Evolutionary conservation across 2,888 invertebrate genomes (phyloP).

Genomic region (Mythimna albipuncta): DNA sequence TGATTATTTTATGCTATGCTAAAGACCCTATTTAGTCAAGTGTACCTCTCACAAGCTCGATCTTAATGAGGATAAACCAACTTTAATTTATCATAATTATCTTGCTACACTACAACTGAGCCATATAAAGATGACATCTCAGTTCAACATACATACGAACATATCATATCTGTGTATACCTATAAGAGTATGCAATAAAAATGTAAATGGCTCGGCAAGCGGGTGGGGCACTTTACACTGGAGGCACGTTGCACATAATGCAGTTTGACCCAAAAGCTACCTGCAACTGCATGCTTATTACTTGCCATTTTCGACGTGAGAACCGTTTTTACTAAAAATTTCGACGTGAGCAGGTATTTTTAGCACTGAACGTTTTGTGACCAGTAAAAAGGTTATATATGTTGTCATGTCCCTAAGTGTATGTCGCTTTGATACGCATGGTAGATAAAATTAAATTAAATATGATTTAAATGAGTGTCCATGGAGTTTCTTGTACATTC

Average conservation of each 20-base stretch:
- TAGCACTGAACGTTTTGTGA: conserved; percentile 27
- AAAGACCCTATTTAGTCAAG: neutral
- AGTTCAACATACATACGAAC: conserved; percentile 20
- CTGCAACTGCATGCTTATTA: conserved; percentile 60
- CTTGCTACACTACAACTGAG: conserved; percentile 2
- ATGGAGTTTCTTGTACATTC: too few relatives aligned
- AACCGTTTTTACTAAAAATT: conserved; percentile 48
- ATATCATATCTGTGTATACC: conserved; percentile 3
- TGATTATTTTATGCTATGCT: too few relatives aligned
- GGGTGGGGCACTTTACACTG: conserved; percentile 67
- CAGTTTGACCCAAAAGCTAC: conserved; percentile 59
- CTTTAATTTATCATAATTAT: neutral
- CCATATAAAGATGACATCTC: conserved; percentile 32
- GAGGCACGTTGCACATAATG: conserved; percentile 66
- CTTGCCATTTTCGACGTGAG: conserved; percentile 60
- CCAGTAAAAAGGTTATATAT: conserved; percentile 34
- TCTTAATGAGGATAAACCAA: neutral
- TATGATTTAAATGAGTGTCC: too few relatives aligned
- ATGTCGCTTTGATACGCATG: conserved; percentile 20
- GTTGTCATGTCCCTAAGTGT: conserved; percentile 13
- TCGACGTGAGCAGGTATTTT: conserved; percentile 20
- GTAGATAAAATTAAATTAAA: neutral
- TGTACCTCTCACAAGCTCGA: neutral
- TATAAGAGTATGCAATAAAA: conserved; percentile 73
- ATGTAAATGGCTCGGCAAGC: conserved; percentile 72